These are phyloP conservation scores for Drosophila engyochracea DNA, from an alignment of 2,888 invertebrate genomes.

Conservation along the genomic window DNA sequence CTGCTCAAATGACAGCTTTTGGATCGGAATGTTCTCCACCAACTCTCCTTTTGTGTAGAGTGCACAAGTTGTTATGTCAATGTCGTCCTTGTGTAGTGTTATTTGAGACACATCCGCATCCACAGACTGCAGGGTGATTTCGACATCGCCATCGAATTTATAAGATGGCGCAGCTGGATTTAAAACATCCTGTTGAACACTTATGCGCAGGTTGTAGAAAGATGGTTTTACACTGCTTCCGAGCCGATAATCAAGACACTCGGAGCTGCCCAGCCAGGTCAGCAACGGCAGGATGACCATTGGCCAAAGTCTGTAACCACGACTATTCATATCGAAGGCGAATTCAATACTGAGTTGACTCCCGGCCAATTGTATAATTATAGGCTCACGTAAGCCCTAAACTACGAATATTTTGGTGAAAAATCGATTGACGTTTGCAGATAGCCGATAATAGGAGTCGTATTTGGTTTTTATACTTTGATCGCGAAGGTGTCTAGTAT, in stretches of 20 bases:
- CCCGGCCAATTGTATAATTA: background rate
- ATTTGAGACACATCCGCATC: slow-evolving; percentile 84
- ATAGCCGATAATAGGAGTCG: no score
- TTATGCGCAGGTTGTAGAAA: slow-evolving; percentile 86
- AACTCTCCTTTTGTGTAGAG: slow-evolving; percentile 48
- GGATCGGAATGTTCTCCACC: slow-evolving; percentile 26
- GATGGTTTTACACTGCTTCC: slow-evolving; percentile 85
- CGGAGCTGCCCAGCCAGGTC: slow-evolving; percentile 26
- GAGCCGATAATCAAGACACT: slow-evolving; percentile 69
- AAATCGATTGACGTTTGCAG: no score
- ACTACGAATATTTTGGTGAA: background rate
- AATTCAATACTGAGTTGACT: slow-evolving; percentile 30
- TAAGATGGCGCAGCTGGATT: slow-evolving; percentile 61
- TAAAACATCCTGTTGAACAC: slow-evolving; percentile 69
- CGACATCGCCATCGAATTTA: slow-evolving; percentile 78
- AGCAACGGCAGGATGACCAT: slow-evolving; percentile 15
- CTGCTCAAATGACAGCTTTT: slow-evolving; percentile 56
- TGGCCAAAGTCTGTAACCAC: background rate
- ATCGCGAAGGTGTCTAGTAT: no score
- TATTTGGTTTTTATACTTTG: no score
- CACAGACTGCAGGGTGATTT: slow-evolving; percentile 86
- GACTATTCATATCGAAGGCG: slow-evolving; percentile 46
- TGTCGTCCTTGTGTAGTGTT: slow-evolving; percentile 85
- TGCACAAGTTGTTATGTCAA: slow-evolving; percentile 56
- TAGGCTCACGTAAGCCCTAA: background rate